Evolutionary conservation across 1,140 invertebrate genomes (phyloP).

Genomic region (Heliconius eleuchia): DNA sequence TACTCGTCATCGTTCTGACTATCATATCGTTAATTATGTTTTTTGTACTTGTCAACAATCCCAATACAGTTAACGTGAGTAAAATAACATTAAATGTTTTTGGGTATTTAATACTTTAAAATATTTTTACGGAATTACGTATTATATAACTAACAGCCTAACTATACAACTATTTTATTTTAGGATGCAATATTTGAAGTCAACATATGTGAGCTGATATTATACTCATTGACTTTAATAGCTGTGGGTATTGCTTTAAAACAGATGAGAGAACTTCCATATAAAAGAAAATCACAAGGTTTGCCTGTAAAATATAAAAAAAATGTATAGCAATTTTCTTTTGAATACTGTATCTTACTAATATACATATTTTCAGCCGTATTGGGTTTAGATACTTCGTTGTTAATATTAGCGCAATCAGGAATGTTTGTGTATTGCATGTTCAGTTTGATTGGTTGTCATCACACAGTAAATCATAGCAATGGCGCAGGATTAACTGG

Average conservation of each 20-base stretch:
- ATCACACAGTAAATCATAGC: constrained; percentile 84
- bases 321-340: neutral
- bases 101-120: neutral
- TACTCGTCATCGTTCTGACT: constrained; percentile 91
- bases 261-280: constrained; percentile 83
- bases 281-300: constrained; percentile 82
- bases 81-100: neutral
- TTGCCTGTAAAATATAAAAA: constrained; percentile 23
- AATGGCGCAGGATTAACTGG: constrained; percentile 80
- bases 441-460: constrained; percentile 92
- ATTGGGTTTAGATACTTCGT: constrained; percentile 90
- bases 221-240: constrained; percentile 84
- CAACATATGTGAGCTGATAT: constrained; percentile 87
- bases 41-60: constrained; percentile 90
- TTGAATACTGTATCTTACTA: too few relatives aligned
- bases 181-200: constrained; percentile 87
- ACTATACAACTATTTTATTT: constrained; percentile 30
- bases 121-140: neutral
- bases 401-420: constrained; percentile 92
- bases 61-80: constrained; percentile 83
- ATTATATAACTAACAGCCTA: too few relatives aligned
- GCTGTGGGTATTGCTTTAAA: constrained; percentile 83
- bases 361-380: constrained; percentile 59
- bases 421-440: constrained; percentile 94
- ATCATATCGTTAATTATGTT: constrained; percentile 95